Conservation (phyloP, 2,888 invertebrate genomes). For the Cylindroiulus punctatus region DNA sequence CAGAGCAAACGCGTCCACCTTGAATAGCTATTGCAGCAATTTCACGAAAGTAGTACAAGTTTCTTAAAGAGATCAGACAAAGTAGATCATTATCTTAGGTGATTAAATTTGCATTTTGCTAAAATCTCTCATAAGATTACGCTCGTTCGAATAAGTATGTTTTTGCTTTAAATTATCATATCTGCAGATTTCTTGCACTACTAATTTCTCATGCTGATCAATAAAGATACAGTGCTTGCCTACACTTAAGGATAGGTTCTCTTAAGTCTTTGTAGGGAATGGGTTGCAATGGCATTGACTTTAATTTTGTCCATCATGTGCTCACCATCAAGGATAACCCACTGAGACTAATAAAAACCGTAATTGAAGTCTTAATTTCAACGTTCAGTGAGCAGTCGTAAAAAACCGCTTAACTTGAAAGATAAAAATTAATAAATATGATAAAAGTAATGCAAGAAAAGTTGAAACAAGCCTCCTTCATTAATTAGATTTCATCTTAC, state of each 20-base stretch:
- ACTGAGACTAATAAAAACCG: not conserved
- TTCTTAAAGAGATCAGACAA: constrained; percentile 49
- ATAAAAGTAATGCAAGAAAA: not conserved
- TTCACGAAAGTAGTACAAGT: constrained; percentile 43
- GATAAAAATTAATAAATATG: constrained; percentile 14
- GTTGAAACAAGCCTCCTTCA: not conserved
- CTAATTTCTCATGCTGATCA: constrained; percentile 1
- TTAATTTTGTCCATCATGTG: not conserved
- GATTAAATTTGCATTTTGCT: constrained; percentile 40
- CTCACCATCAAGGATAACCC: not conserved
- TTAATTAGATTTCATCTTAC: not conserved
- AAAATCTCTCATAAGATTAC: constrained; percentile 27
- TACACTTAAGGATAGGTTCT: not conserved
- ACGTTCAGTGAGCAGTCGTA: not conserved
- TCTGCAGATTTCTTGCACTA: not conserved
- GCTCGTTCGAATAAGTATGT: not conserved
- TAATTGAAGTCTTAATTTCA: constrained; percentile 33
- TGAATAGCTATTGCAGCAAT: constrained; percentile 49
- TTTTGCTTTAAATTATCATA: not conserved
- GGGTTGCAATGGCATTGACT: not conserved
- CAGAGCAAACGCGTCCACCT: constrained; percentile 46
- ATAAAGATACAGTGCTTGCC: not conserved
- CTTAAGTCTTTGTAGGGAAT: not conserved
- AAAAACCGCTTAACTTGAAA: not conserved
- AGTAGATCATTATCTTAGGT: constrained; percentile 45